A percentile compares a stretch with the other conserved stretches of the same genome.
phyloP scores from a whole-genome alignment of 2,113 vertebrate species.

The Pardalotus punctatus region DNA sequence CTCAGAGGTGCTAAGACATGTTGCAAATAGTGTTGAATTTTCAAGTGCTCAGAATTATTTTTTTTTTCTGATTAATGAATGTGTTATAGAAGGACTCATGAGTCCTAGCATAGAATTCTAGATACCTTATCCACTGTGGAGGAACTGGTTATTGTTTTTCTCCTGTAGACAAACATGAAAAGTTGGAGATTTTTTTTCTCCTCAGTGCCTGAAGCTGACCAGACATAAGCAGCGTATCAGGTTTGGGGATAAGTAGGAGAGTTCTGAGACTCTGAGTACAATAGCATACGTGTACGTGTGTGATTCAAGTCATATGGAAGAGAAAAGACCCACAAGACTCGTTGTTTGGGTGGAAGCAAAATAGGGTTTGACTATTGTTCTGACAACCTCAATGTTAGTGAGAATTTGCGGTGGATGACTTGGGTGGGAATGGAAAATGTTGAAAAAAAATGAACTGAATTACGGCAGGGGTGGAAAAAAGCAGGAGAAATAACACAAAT shows the following conservation, averaged over 20 bases:
- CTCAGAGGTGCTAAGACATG: neutral
- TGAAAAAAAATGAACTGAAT: neutral
- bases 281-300: too few species aligned
- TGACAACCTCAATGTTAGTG: neutral
- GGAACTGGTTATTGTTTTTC: neutral
- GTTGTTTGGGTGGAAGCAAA: neutral
- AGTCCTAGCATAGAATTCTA: neutral
- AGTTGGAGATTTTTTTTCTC: neutral
- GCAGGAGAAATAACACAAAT: neutral
- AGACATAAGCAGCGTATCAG: neutral
- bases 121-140: neutral
- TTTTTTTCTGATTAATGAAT: neutral
- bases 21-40: neutral
- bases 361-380: neutral
- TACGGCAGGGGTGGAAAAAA: neutral
- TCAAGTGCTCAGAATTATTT: neutral
- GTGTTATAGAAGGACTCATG: neutral
- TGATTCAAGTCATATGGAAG: neutral
- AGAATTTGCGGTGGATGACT: neutral
- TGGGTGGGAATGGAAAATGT: neutral
- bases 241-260: neutral
- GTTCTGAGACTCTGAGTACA: neutral
- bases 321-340: neutral
- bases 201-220: neutral
- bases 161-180: neutral